These are phyloP conservation scores for Axinella damicornis DNA, from an alignment of 37 sponge, comb jelly and placozoan genomes.

Conservation along the genomic window DNA sequence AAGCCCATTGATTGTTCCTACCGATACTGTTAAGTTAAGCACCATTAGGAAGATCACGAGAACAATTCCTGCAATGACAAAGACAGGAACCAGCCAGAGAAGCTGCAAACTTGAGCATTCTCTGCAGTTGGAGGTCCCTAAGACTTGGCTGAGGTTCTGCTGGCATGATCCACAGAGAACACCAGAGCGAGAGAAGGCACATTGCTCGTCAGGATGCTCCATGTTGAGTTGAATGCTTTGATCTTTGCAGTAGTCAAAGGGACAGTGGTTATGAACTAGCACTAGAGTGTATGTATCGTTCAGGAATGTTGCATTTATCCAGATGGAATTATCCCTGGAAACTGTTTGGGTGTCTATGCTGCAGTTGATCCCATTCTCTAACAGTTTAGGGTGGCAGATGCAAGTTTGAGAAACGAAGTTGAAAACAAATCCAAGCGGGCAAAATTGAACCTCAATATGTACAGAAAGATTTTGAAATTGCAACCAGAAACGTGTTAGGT, in stretches of 20 bases:
- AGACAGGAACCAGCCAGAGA: background rate
- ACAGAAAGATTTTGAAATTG: background rate
- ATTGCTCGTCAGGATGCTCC: background rate
- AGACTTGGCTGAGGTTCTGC: background rate
- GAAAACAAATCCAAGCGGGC: conserved; percentile 2
- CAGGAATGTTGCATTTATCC: background rate
- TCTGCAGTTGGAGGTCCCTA: background rate
- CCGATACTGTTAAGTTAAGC: conserved; percentile 41
- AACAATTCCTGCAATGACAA: background rate
- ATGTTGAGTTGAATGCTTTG: background rate
- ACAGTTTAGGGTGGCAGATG: background rate
- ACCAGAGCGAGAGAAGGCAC: conserved; percentile 1
- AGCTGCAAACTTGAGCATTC: background rate
- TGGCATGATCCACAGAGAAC: conserved; percentile 25
- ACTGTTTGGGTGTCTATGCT: background rate
- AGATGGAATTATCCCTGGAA: background rate
- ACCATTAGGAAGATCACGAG: background rate
- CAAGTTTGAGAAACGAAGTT: background rate
- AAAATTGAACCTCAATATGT: background rate
- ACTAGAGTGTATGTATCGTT: background rate
- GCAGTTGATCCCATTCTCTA: background rate
- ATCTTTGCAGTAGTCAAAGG: conserved; percentile 1
- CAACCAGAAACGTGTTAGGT: no score
- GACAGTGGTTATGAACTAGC: conserved; percentile 6
- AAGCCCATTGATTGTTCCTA: conserved; percentile 41